These are phyloP conservation scores for Epinephelus fuscoguttatus DNA, from an alignment of 2,113 vertebrate genomes.

Conservation along the genomic window DNA sequence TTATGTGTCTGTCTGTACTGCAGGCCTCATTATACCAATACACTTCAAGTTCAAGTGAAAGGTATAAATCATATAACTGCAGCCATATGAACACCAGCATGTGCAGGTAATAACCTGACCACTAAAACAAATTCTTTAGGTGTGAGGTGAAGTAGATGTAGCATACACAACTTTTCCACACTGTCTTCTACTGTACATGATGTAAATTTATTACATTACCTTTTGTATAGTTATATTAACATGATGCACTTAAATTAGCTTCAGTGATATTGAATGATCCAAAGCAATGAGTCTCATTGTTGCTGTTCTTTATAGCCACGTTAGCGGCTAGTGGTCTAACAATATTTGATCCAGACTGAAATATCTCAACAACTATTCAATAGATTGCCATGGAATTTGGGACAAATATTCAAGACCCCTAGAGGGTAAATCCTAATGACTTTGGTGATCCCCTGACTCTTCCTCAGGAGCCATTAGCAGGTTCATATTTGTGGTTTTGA, in stretches of 20 bases:
- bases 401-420: too few species aligned
- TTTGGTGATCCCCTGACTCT: too few species aligned
- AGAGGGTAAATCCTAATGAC: too few species aligned
- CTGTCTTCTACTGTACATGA: not conserved
- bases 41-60: conserved; percentile 33
- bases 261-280: not conserved
- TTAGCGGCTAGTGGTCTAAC: not conserved
- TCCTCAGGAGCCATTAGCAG: too few species aligned
- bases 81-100: not conserved
- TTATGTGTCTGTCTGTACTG: conserved; percentile 18
- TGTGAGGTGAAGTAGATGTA: not conserved
- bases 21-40: conserved; percentile 33
- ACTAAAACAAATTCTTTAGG: not conserved
- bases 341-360: not conserved
- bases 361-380: not conserved
- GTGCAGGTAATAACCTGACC: not conserved
- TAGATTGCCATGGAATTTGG: not conserved
- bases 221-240: not conserved
- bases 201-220: not conserved
- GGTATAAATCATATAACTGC: not conserved
- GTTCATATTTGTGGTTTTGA: not conserved
- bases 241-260: not conserved
- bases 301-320: not conserved
- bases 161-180: not conserved
- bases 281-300: not conserved